phyloP scores from a whole-genome alignment of 2,888 invertebrate genomes.

The Tenthredo scrophulariae region DNA sequence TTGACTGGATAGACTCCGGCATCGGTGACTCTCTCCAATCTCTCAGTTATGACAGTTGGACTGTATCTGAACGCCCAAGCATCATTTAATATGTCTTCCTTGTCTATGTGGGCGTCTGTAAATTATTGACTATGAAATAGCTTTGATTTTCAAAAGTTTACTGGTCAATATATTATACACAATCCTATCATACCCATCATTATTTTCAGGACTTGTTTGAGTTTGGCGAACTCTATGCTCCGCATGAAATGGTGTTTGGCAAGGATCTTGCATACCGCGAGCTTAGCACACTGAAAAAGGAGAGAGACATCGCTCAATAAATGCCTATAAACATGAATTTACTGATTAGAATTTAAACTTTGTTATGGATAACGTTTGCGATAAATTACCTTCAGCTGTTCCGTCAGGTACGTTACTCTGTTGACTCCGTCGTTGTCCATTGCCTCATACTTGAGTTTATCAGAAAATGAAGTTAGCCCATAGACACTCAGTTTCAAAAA shows the following conservation, averaged over 20 bases:
- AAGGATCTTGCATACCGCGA: background rate
- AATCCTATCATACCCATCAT: slow-evolving; percentile 24
- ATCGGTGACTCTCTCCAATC: slow-evolving; percentile 79
- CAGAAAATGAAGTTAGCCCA: background rate
- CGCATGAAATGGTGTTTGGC: slow-evolving; percentile 26
- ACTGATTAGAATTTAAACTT: background rate
- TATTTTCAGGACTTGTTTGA: background rate
- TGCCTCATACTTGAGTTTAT: background rate
- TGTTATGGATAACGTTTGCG: background rate
- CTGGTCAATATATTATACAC: background rate
- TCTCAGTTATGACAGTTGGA: slow-evolving; percentile 79
- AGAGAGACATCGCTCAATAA: background rate
- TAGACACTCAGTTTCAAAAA: background rate
- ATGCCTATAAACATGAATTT: background rate
- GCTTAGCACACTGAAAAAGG: background rate
- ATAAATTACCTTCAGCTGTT: background rate
- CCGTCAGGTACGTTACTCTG: slow-evolving; percentile 3
- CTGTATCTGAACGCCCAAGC: slow-evolving; percentile 84
- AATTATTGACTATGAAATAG: slow-evolving; percentile 54
- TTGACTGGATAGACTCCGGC: slow-evolving; percentile 80
- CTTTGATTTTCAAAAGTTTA: background rate
- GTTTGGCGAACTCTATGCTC: background rate
- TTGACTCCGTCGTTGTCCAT: background rate
- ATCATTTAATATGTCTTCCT: slow-evolving; percentile 82
- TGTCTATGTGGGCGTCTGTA: slow-evolving; percentile 80